A percentile compares a stretch with the other conserved stretches of the same genome.
Conservation (phyloP, 2,888 invertebrate species). For the Clanis bilineata region DNA sequence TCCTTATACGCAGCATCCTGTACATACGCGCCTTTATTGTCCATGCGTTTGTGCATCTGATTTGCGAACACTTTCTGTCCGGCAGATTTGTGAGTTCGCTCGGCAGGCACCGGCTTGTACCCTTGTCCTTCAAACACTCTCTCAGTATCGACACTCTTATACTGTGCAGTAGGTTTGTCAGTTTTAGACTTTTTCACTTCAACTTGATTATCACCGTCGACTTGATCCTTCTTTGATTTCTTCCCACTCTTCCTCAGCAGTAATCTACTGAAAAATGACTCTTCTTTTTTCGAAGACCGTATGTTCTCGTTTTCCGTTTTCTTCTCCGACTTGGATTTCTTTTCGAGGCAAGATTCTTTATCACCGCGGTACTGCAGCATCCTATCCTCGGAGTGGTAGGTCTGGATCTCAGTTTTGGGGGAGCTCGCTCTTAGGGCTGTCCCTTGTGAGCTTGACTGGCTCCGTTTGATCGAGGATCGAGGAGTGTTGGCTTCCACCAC, state of each 20-base stretch:
- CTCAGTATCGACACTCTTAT: slow-evolving; percentile 63
- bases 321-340: slow-evolving; percentile 76
- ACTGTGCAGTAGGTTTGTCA: slow-evolving; percentile 60
- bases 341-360: slow-evolving; percentile 75
- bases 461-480: slow-evolving; percentile 73
- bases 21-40: slow-evolving; percentile 76
- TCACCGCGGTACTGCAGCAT: slow-evolving; percentile 61
- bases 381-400: slow-evolving; percentile 61
- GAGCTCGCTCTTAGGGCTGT: slow-evolving; percentile 62
- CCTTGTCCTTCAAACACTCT: slow-evolving; percentile 57
- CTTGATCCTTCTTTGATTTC: slow-evolving; percentile 83
- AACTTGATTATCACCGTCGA: slow-evolving; percentile 65
- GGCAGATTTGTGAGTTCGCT: slow-evolving; percentile 69
- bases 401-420: slow-evolving; percentile 54
- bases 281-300: slow-evolving; percentile 78
- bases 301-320: slow-evolving; percentile 75
- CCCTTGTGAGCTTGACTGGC: slow-evolving; percentile 77
- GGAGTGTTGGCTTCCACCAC: slow-evolving; percentile 70
- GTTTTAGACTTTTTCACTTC: slow-evolving; percentile 68
- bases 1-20: slow-evolving; percentile 77
- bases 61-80: slow-evolving; percentile 77
- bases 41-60: slow-evolving; percentile 77
- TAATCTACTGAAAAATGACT: slow-evolving; percentile 85
- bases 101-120: slow-evolving; percentile 67
- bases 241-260: slow-evolving; percentile 87